These are phyloP conservation scores for Raillietiella orientalis DNA, from an alignment of 2,888 invertebrate species.

Conservation along the genomic window DNA sequence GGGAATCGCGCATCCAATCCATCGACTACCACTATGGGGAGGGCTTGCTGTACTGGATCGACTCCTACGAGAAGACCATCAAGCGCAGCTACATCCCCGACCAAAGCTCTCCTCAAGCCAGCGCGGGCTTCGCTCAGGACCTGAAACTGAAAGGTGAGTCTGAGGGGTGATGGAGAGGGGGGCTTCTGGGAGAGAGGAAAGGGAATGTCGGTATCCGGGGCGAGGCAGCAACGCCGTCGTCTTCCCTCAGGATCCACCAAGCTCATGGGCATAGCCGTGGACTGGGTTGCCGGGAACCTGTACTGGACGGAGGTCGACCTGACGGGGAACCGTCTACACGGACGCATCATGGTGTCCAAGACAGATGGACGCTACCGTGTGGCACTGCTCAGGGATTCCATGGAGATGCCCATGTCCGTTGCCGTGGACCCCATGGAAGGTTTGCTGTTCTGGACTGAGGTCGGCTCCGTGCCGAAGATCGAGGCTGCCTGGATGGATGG, in stretches of 20 bases:
- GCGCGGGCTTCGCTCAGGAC: conserved; percentile 55
- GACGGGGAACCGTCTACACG: conserved; percentile 16
- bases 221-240: not conserved
- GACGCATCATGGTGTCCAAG: conserved; percentile 44
- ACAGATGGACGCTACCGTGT: conserved; percentile 63
- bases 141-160: conserved; percentile 30
- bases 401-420: conserved; percentile 61
- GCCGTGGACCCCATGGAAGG: conserved; percentile 31
- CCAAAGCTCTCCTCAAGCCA: conserved; percentile 30
- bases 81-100: conserved; percentile 58
- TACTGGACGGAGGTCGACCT: conserved; percentile 72
- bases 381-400: conserved; percentile 29
- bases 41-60: conserved; percentile 83
- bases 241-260: conserved; percentile 26
- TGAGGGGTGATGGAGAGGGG: not conserved
- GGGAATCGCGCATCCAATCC: conserved; percentile 64
- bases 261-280: conserved; percentile 63
- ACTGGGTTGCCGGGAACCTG: conserved; percentile 71
- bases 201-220: not conserved
- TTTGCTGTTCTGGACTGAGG: conserved; percentile 73
- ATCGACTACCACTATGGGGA: conserved; percentile 54
- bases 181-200: not conserved
- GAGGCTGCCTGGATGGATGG: conserved; percentile 95
- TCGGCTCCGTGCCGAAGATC: conserved; percentile 64
- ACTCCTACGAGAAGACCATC: conserved; percentile 59